A percentile compares a stretch with the other conserved stretches of the same genome.
Conservation (phyloP, 2,888 invertebrate species). For the Machimus rusticus region DNA sequence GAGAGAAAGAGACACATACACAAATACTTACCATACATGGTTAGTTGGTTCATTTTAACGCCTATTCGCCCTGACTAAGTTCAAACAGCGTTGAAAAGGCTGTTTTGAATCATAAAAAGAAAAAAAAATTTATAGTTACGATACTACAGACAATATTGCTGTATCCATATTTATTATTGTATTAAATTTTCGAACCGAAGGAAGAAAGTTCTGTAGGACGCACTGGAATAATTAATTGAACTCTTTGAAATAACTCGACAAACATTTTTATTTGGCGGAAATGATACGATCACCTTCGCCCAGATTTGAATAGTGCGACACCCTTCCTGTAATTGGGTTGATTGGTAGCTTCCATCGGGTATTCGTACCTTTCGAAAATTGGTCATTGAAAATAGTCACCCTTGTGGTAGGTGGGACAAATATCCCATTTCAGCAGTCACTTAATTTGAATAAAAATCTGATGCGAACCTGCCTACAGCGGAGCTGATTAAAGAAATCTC, state of each 20-base stretch:
- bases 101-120: too few relatives aligned
- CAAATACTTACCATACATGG: too few relatives aligned
- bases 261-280: not conserved
- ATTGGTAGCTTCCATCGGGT: not conserved
- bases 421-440: not conserved
- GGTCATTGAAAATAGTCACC: not conserved
- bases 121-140: too few relatives aligned
- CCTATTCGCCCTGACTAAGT: too few relatives aligned
- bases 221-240: not conserved
- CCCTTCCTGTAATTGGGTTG: not conserved
- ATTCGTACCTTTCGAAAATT: not conserved
- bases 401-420: not conserved
- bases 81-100: too few relatives aligned
- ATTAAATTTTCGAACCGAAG: too few relatives aligned
- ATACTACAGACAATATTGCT: too few relatives aligned
- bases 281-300: not conserved
- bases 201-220: too few relatives aligned
- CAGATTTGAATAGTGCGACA: not conserved
- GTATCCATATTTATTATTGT: too few relatives aligned
- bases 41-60: too few relatives aligned
- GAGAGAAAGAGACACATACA: too few relatives aligned
- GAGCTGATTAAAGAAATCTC: slow-evolving; percentile 36
- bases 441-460: slow-evolving; percentile 12
- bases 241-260: not conserved
- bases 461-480: not conserved